Conservation (phyloP, 2,888 invertebrate genomes). For the Trichogramma dendrolimi region DNA sequence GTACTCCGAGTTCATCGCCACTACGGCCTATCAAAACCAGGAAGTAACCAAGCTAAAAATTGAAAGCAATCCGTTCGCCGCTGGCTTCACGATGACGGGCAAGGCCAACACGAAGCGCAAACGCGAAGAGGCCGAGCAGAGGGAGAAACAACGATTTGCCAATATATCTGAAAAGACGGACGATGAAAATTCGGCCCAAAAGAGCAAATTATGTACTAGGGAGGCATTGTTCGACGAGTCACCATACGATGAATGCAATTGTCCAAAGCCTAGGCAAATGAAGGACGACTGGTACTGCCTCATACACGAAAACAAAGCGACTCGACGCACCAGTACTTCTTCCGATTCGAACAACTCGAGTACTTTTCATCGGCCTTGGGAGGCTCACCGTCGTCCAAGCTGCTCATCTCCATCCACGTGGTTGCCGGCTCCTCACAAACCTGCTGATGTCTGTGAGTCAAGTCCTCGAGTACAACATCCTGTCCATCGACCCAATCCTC, state of each 20-base stretch:
- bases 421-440: too few relatives aligned
- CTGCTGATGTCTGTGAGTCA: too few relatives aligned
- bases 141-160: too few relatives aligned
- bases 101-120: slow-evolving; percentile 67
- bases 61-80: slow-evolving; percentile 89
- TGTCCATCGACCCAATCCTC: too few relatives aligned
- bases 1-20: slow-evolving; percentile 90
- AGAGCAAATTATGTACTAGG: too few relatives aligned
- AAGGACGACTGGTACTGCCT: not conserved
- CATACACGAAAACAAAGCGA: slow-evolving; percentile 34
- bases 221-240: too few relatives aligned
- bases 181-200: slow-evolving; percentile 19
- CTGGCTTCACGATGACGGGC: slow-evolving; percentile 86
- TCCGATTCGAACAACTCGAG: not conserved
- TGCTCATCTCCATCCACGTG: too few relatives aligned
- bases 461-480: too few relatives aligned
- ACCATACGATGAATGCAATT: too few relatives aligned
- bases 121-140: not conserved
- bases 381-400: too few relatives aligned
- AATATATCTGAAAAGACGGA: slow-evolving; percentile 5
- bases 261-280: too few relatives aligned
- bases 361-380: too few relatives aligned
- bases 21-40: slow-evolving; percentile 93
- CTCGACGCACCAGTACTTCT: slow-evolving; percentile 34
- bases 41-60: slow-evolving; percentile 87